Base-by-base conservation (phyloP, 2,113 vertebrate species). In the Scomber japonicus region DNA sequence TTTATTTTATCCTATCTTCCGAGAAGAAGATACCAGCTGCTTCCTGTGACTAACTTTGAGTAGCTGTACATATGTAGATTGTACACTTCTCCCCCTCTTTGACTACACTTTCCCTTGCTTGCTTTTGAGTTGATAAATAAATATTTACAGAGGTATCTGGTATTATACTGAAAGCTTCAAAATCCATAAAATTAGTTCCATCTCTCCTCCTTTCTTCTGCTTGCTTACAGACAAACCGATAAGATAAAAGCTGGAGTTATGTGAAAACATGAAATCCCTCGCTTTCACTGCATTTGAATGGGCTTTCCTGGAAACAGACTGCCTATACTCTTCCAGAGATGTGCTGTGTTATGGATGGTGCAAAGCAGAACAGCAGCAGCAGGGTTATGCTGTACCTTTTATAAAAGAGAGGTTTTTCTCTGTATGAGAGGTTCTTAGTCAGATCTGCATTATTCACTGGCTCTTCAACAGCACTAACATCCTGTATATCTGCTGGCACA, bases 171-270 rank as follows among this genome's bases (percentile, higher is more conserved):
- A 57, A 57, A 64, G 74, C 61, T 84, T 84, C 71, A 76, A 51
- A 87, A 92, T 78, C 78, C 79, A 75, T 90, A 82, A 83, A 78
- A 89, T 88, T 67, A 62, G 69, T 81, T 91, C 75, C 71, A 76
- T 79, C 81, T 77, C 9, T 8, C 54, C 65, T 69, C 40, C 64
- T 53, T 19, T 57, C 21, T n/a, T 21, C 13, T 16, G 48, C 44
- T 49, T 55, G 51, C 72, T 77, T 54, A 74, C 74, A 78, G 73
- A 88, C 79, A 85, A 84, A 76, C 85, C 1, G 16, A 73, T 83
- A 8, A 84, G 91, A 88, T 87, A 84, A 89, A 88, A 78, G 71
- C 53, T 5, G 4, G 66, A 75, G 77, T 82, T 57, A 45, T 74
- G 62, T 80, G 82, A 85, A 86, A 82, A 82, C 76, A 80, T 45